Conservation (phyloP, 2,888 invertebrate genomes). For the Tuberolachnus salignus region DNA sequence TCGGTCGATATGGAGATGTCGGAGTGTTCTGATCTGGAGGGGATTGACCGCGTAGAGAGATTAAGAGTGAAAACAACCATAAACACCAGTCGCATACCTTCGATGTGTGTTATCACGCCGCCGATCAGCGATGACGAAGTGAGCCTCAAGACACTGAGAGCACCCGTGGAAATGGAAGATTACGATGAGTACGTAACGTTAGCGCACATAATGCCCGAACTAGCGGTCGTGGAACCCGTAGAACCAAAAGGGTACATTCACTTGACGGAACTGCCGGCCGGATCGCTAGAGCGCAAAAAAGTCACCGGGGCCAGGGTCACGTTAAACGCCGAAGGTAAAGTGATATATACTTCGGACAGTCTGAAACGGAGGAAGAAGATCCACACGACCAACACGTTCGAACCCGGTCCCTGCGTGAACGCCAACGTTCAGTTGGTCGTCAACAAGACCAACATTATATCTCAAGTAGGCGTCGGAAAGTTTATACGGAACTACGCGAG, state of each 20-base stretch:
- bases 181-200: slow-evolving; percentile 85
- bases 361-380: slow-evolving; percentile 78
- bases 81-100: slow-evolving; percentile 85
- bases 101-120: slow-evolving; percentile 90
- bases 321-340: slow-evolving; percentile 84
- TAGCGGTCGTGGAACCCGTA: slow-evolving; percentile 63
- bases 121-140: slow-evolving; percentile 86
- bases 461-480: slow-evolving; percentile 64
- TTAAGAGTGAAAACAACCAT: slow-evolving; percentile 86
- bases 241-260: slow-evolving; percentile 16
- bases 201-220: slow-evolving; percentile 71
- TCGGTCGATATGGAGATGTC: slow-evolving; percentile 80
- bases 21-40: slow-evolving; percentile 85
- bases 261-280: slow-evolving; percentile 33
- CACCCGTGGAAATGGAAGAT: slow-evolving; percentile 62
- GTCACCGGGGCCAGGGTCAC: slow-evolving; percentile 78
- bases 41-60: slow-evolving; percentile 84
- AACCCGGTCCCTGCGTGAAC: slow-evolving; percentile 83
- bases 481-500: too few relatives aligned
- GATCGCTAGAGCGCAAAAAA: slow-evolving; percentile 65
- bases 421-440: slow-evolving; percentile 57
- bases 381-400: slow-evolving; percentile 76
- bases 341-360: slow-evolving; percentile 86
- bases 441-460: background rate
- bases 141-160: slow-evolving; percentile 61